Evolutionary conservation across 2,797 vertebrate species (phyloP), one percentile per base, ranked within the genome.

Genomic region (Odontamblyopus lacepedii): DNA sequence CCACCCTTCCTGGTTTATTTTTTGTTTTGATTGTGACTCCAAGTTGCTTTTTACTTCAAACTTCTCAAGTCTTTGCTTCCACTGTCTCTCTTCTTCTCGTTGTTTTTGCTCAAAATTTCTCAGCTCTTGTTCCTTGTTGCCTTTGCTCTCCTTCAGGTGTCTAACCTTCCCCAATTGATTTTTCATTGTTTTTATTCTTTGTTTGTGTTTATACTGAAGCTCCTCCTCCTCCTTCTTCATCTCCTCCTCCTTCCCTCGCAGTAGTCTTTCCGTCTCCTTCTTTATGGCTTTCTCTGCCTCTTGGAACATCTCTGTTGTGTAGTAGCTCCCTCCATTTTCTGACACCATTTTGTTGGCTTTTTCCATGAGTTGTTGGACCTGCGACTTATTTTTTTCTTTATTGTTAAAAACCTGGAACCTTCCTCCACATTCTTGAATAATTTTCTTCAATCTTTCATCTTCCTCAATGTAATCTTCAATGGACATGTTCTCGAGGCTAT

Each of bases 301-400:
- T 32, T 61, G 59, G 57, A 60, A 29, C 57, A 60, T 60, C 27
- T 60, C 57, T 13, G 27, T 60, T 26, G 57, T 60, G 57, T 30
- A 60, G 26, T 26, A 60, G 57, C 57, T 29, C 9, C 9, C 26
- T 60, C 57, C 57, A 9, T 60, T 60, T 13, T 60, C 57, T 4
- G 5, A 5, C 23, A 60, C 57, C 57, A 60, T 60, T 60, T 16
- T 60, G 57, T 27, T 60, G 23, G 57, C 23, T 27, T 27, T 60
- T 27, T 27, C 4, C 11, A 60, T 27, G 23, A 60, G 57, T 27
- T 60, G 26, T 16, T 6, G 11, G 15, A 60, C 57, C 27, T 60
- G 57, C 29, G 57, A 27, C 12, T 12, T 11, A 29, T 26, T 60
- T 29, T 60, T 60, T 0, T 60, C 26, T 60, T 30, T 13, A 60